Evolutionary conservation across 1,140 invertebrate genomes (phyloP), one percentile per base, ranked within the genome.

Genomic region (Penaeus chinensis): DNA sequence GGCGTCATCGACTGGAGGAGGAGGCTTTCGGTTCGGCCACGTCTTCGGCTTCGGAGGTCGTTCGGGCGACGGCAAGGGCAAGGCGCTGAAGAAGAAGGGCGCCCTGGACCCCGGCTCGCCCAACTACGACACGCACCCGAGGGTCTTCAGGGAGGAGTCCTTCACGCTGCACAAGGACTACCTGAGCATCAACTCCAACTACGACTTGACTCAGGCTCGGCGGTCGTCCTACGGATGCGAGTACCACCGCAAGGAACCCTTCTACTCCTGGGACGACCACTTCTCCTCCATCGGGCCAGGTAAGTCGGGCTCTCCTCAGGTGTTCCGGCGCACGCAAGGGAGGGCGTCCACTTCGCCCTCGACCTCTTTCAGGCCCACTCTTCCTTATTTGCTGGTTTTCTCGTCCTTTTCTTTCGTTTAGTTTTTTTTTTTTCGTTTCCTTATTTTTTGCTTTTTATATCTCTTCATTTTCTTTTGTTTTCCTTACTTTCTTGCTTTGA

Each of bases 141-240:
- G 37, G 65, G 27, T 65, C 18, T 69, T 66, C 24, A 19, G 32
- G 81, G 81, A 82, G 18, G 81, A 69, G 65, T 69, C 80, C 18
- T 32, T 69, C 62, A 82, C 54, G 7, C 62, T 66, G 0, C 62
- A 47, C 27, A 65, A 69, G 65, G 37, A 69, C 32, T 65, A 24
- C 7, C 81, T 82, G 3, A 37, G 22, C 19, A 32, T 65, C 71
- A 74, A 74, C 71, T 27, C 27, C 24, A 74, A 74, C 71, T 65
- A 37, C 81, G 62, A 82, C 7, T 65, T 65, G 22, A 63, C 20
- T 42, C 27, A 32, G 81, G 60, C 63, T 10, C 63, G 81, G 32
- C 20, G 81, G 63, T 82, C 81, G 13, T 82, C 81, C 37, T 82
- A 37, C 60, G 81, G 81, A 1, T 69, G 63, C 42, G 78, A 80